These are phyloP conservation scores for Copsychus sechellarum DNA, from an alignment of 2,113 vertebrate species.

Conservation along the genomic window DNA sequence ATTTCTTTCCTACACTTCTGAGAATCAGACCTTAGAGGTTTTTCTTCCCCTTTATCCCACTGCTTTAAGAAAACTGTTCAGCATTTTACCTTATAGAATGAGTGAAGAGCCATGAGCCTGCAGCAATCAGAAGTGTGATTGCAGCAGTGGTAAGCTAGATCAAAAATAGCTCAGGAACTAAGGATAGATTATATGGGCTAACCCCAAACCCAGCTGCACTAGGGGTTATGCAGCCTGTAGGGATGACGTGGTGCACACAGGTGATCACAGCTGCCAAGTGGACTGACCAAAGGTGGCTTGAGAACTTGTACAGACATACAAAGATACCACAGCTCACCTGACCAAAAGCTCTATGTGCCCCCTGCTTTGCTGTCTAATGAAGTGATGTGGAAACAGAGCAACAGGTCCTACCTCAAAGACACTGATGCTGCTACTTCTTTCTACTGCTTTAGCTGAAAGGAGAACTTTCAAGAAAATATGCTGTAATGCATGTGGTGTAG, in stretches of 20 bases:
- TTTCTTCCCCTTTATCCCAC: background rate
- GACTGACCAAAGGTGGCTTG: background rate
- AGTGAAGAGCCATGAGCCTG: background rate
- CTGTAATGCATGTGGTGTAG: background rate
- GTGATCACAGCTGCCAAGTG: background rate
- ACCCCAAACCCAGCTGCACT: background rate
- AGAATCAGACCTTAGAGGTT: background rate
- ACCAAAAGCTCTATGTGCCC: background rate
- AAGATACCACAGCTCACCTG: background rate
- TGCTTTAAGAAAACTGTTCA: background rate
- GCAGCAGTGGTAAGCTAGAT: background rate
- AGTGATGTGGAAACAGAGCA: background rate
- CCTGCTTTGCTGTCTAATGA: background rate
- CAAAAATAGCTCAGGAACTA: background rate
- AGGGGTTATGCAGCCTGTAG: background rate
- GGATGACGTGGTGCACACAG: accelerated
- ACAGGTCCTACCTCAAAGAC: background rate
- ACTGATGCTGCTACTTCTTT: background rate
- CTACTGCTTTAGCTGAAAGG: background rate
- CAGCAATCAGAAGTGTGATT: background rate
- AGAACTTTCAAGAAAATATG: background rate
- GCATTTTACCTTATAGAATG: background rate
- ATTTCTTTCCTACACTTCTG: background rate
- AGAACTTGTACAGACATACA: background rate
- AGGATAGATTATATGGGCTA: too few species aligned